Base-by-base conservation (phyloP, 1,140 invertebrate genomes). In the Phocides pigmalion region DNA sequence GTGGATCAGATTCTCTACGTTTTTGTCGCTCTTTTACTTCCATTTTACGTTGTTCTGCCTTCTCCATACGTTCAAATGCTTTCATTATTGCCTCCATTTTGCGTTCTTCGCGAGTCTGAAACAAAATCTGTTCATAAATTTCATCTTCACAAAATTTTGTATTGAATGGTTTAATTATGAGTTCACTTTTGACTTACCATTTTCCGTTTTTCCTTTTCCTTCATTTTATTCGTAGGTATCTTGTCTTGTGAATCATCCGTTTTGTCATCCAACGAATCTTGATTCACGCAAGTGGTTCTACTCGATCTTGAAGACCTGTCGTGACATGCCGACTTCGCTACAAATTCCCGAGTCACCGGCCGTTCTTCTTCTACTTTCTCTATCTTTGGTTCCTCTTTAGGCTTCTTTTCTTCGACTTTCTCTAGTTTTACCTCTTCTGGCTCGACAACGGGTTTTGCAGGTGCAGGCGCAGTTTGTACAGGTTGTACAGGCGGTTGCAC, bases 71-170 rank as follows among this genome's bases (percentile, higher is more conserved):
- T 71, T 96, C 96, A 86, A 99, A 98, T 0, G 97, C 97, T 80
- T 98, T 97, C 94, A 99, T 95, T 68, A 98, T 98, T 0, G 97
- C 97, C 79, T 98, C 97, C 93, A 99, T 95, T 92, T 99, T 99
- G n/a, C 97, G 93, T 79, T 99, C 98, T 88, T 99, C 98, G 2
- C 97, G 92, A 1, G 96, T 97, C 95, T 97, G 90, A 49, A 90
- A 89, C 32, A 68, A 54, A 54, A 53, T 54, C 46, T 51, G 14
- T 41, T 41, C 41, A 47, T 39, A 49, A 44, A 58, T 4, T 5
- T 4, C 4, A 12, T 12, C 35, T 4, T 9, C 0, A 9, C 14
- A 14, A 1, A 39, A 14, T 39, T 14, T 4, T 39, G 9, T n/a
- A 14, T 14, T 39, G 4, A 14, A 39, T 4, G 1, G 1, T 39